Base-by-base conservation (phyloP, 2,113 vertebrate species). In the Forbesichthys agassizii region DNA sequence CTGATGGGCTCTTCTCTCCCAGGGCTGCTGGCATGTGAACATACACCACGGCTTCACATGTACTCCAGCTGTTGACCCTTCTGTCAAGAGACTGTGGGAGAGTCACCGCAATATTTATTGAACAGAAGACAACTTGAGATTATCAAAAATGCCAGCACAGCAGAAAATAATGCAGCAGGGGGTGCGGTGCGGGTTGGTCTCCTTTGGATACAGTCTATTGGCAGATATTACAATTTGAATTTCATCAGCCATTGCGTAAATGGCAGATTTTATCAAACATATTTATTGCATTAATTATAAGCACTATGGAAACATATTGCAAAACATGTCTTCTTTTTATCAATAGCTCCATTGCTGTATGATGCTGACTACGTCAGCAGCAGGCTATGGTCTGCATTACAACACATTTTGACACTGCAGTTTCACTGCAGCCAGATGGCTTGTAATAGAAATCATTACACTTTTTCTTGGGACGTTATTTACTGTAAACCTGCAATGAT, bases 1-100 rank as follows among this genome's bases (percentile, higher is more conserved):
- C 51, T 66, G 58, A 61, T 47, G 13, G 33, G 0, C 68, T 64
- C 47, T 57, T 68, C 27, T 33, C 60, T 33, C 48, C 4, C 16
- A 75, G 63, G 12, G 53, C 65, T 64, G 63, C 51, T 18, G 5
- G 52, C 54, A 64, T 56, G 59, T 75, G 76, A 69, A 58, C 67
- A 72, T 69, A 8, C 36, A 42, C 36, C 7, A 57, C 61, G 68
- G 53, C 64, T 84, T 16, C 3, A 55, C 55, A 64, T 75, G 78
- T 61, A 61, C 59, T 54, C 69, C 88, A 89, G 80, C 84, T 91
- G 81, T 66, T 18, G 18, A 36, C 33, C 20, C 33, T 71, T 74
- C 70, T 63, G 49, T 53, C 77, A 74, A 52, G 62, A 8, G 51
- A 57, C 64, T 72, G 61, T 76, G 78, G 69, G 82, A 83, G 61